Evolutionary conservation across 2,888 invertebrate species (phyloP).

Genomic region (Dermolepida albohirtum): DNA sequence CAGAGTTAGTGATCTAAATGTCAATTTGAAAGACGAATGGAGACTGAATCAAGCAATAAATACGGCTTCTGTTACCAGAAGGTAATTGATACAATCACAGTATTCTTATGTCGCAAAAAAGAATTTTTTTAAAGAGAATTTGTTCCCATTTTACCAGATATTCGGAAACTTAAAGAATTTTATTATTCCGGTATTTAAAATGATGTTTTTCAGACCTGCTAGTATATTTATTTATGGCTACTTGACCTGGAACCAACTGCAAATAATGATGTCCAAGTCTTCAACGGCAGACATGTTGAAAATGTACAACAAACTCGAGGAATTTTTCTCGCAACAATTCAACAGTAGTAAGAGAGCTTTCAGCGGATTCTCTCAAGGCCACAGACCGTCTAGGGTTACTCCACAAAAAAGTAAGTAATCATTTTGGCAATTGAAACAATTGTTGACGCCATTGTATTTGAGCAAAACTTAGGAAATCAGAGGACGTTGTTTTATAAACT

Average conservation of each 20-base stretch:
- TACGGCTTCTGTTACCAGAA: slow-evolving; percentile 71
- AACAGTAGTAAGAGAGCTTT: slow-evolving; percentile 95
- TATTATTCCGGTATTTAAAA: not conserved
- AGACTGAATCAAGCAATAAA: slow-evolving; percentile 70
- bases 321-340: slow-evolving; percentile 98
- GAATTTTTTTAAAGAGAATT: not conserved
- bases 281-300: slow-evolving; percentile 97
- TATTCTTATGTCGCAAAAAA: not conserved
- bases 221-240: slow-evolving; percentile 93
- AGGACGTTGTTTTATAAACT: too few relatives aligned
- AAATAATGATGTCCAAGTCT: slow-evolving; percentile 96
- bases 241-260: slow-evolving; percentile 94
- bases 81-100: slow-evolving; percentile 62
- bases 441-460: too few relatives aligned
- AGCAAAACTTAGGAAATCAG: too few relatives aligned
- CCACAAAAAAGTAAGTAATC: slow-evolving; percentile 57
- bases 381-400: slow-evolving; percentile 56
- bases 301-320: slow-evolving; percentile 96
- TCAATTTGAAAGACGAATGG: slow-evolving; percentile 91
- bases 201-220: slow-evolving; percentile 73
- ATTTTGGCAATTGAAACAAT: not conserved
- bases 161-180: too few relatives aligned
- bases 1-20: slow-evolving; percentile 84
- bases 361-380: slow-evolving; percentile 60
- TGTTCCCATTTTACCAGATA: not conserved